A percentile compares a stretch with the other conserved stretches of the same genome.
phyloP scores from a whole-genome alignment of 2,888 invertebrate species.

The Heliconius hortense region DNA sequence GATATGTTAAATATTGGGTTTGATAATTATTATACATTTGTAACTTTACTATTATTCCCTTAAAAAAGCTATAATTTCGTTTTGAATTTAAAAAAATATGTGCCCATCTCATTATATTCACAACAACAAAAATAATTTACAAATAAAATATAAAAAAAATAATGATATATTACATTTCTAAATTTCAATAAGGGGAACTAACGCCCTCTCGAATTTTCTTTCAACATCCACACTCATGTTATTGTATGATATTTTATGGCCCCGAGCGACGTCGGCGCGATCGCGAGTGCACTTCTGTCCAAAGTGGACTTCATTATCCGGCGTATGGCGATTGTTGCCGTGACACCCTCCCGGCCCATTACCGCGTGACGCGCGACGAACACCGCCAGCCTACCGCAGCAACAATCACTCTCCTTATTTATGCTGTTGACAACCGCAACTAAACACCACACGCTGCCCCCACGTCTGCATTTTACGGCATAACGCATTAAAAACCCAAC shows the following conservation, averaged over 20 bases:
- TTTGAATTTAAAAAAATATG: no score
- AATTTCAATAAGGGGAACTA: neutral
- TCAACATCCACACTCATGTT: constrained; percentile 32
- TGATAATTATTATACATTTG: neutral
- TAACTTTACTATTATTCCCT: neutral
- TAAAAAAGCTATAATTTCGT: neutral
- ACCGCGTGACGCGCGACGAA: constrained; percentile 66
- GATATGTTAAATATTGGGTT: neutral
- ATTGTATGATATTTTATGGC: constrained; percentile 57
- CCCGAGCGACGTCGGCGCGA: constrained; percentile 52
- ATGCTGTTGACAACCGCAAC: constrained; percentile 74
- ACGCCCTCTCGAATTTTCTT: constrained; percentile 23
- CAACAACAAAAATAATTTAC: no score
- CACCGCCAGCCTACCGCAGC: constrained; percentile 73
- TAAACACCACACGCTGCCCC: constrained; percentile 59
- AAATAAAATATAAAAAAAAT: neutral
- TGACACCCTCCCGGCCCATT: constrained; percentile 73
- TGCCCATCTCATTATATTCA: no score
- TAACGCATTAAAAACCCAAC: constrained; percentile 44
- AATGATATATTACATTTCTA: constrained; percentile 1
- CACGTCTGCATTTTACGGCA: constrained; percentile 70
- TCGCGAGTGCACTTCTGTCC: constrained; percentile 68
- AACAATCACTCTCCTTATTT: constrained; percentile 76
- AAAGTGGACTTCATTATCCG: constrained; percentile 75
- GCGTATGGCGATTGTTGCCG: constrained; percentile 75